These are phyloP conservation scores for Psephotus haematonotus DNA, from an alignment of 2,113 vertebrate genomes.

Conservation along the genomic window DNA sequence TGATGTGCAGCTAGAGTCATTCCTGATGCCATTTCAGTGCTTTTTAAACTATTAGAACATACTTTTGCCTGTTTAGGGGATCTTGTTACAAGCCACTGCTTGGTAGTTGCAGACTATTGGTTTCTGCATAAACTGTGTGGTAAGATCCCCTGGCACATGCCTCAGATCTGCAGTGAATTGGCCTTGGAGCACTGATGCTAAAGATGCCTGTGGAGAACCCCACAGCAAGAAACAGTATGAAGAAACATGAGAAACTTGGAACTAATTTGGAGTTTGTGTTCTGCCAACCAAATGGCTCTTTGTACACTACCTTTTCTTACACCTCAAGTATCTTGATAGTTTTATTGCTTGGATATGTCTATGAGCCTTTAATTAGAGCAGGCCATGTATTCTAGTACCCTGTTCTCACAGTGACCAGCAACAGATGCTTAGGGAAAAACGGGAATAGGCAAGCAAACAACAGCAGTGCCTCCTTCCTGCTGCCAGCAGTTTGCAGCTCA, in stretches of 20 bases:
- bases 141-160: background rate
- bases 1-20: background rate
- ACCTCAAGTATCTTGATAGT: background rate
- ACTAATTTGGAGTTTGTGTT: background rate
- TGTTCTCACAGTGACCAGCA: background rate
- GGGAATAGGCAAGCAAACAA: background rate
- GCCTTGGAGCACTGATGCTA: background rate
- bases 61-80: conserved; percentile 18
- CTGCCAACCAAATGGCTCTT: background rate
- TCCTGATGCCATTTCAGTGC: background rate
- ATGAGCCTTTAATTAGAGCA: background rate
- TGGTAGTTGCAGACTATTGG: background rate
- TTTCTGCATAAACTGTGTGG: background rate
- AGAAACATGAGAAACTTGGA: background rate
- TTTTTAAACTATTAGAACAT: background rate
- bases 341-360: background rate
- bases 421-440: background rate
- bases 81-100: background rate
- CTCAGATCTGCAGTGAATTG: background rate
- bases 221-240: background rate
- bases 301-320: background rate
- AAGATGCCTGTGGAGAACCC: background rate
- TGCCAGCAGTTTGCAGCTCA: background rate
- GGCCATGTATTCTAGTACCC: background rate
- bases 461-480: background rate